Base-by-base conservation (phyloP, 2,113 vertebrate species). In the Otolemur garnettii region DNA sequence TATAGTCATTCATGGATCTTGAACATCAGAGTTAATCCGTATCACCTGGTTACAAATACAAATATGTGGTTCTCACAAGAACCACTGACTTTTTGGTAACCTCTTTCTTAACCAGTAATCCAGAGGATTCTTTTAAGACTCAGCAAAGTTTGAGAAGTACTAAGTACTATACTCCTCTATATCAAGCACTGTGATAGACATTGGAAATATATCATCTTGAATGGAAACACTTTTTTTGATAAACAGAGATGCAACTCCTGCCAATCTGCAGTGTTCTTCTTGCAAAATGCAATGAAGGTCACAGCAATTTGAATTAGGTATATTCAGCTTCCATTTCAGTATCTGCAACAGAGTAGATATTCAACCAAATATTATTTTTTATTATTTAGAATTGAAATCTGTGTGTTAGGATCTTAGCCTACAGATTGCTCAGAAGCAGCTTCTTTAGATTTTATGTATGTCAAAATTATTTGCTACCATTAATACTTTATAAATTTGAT, bases 401-500 rank as follows among this genome's bases (percentile, higher is more conserved):
- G 21, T 83, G 0, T 86, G 75, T 92, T 85, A 64, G n/a, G 14
- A 62, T 71, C 64, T 35, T 77, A 57, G 1, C 24, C 60, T 45
- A 38, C 4, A 33, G 45, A 72, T 26, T 15, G 66, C 0, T 7
- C 78, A 19, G 1, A 92, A 80, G 17, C 59, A 55, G 1, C 4
- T 42, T 95, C 22, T 78, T 83, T 90, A 91, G 30, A 72, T 78
- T 93, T 84, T 72, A 57, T 88, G 21, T 45, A 33, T 28, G 14
- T 87, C 14, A 79, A 68, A 90, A 71, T 90, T 64, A 35, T 64
- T 62, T 72, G 68, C 8, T 72, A 83, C 38, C 4, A 4, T 90
- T 71, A 77, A 77, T 79, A 57, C 28, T 57, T 68, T 42, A 42
- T 35, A 69, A 89, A 91, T 64, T 69, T 94, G 17, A 57, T 11